phyloP scores from a whole-genome alignment of 2,113 vertebrate species.

The Tachuris rubrigastra region DNA sequence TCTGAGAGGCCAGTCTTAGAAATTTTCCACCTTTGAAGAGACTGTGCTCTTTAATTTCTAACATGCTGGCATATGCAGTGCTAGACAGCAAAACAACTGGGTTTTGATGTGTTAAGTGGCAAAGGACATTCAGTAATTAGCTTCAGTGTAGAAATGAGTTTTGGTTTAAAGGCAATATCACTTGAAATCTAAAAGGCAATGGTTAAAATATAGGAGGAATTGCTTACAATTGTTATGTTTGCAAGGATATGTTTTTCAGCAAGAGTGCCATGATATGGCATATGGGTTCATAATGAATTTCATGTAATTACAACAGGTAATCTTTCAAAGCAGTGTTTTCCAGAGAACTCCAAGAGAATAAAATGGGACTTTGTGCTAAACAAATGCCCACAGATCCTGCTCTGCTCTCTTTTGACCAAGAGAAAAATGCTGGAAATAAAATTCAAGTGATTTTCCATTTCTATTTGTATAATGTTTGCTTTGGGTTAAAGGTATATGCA shows the following conservation, averaged over 20 bases:
- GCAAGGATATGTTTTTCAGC: neutral
- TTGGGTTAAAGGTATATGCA: accelerated
- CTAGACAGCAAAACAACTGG: neutral
- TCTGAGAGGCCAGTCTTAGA: neutral
- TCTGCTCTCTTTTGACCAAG: neutral
- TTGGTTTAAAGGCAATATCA: neutral
- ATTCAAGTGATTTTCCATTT: neutral
- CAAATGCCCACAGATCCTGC: neutral
- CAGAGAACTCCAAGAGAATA: neutral
- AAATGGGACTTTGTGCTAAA: neutral
- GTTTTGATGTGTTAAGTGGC: neutral
- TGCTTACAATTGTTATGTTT: neutral
- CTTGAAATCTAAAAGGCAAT: neutral
- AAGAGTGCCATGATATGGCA: too few species aligned
- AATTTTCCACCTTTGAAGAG: neutral
- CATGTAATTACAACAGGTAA: neutral
- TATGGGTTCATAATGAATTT: neutral
- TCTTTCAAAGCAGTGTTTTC: neutral
- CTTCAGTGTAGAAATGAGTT: neutral
- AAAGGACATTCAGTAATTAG: neutral
- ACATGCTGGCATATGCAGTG: neutral
- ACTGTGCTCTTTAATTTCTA: neutral
- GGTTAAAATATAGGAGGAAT: neutral
- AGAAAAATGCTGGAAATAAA: neutral
- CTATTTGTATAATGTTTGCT: neutral